Percentiles rank a stretch among this genome's conserved stretches.
These are phyloP conservation scores for Patiria miniata DNA, from an alignment of 35 echinoderm and acorn worm species.

Conservation along the genomic window DNA sequence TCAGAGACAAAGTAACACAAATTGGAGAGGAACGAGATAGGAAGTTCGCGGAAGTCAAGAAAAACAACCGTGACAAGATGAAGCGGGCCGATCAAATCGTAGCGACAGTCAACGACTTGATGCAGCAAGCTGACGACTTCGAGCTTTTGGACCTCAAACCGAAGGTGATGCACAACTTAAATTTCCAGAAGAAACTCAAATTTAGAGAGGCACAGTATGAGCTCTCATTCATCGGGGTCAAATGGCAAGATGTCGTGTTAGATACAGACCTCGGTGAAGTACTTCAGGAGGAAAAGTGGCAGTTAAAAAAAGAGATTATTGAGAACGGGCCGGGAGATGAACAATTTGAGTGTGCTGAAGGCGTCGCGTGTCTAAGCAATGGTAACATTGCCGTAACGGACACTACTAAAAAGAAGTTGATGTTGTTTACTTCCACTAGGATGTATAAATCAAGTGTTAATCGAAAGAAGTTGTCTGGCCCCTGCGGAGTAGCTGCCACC, in stretches of 20 bases:
- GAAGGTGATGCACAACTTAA: no score
- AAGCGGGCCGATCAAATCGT: not conserved
- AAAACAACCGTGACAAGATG: not conserved
- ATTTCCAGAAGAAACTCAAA: not conserved
- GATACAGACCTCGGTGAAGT: no score
- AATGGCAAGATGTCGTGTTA: no score
- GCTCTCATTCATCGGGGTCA: no score
- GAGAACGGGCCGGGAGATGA: not conserved
- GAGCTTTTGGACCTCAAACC: no score
- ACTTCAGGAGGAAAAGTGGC: no score
- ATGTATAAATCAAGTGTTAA: not conserved
- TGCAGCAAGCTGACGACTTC: no score
- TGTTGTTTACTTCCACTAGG: not conserved
- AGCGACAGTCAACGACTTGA: no score
- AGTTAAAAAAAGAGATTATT: no score
- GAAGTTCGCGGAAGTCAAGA: not conserved
- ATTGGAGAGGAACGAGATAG: not conserved
- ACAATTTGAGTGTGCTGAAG: not conserved
- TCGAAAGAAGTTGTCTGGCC: not conserved
- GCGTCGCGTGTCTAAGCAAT: no score
- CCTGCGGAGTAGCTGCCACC: not conserved
- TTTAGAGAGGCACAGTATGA: no score
- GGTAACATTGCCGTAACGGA: slow-evolving; percentile 27
- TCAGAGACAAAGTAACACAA: no score
- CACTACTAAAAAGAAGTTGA: not conserved